A percentile compares a stretch with the other conserved stretches of the same genome.
Evolutionary conservation across 2,113 vertebrate species (phyloP).

Genomic region (Stigmatopora nigra): DNA sequence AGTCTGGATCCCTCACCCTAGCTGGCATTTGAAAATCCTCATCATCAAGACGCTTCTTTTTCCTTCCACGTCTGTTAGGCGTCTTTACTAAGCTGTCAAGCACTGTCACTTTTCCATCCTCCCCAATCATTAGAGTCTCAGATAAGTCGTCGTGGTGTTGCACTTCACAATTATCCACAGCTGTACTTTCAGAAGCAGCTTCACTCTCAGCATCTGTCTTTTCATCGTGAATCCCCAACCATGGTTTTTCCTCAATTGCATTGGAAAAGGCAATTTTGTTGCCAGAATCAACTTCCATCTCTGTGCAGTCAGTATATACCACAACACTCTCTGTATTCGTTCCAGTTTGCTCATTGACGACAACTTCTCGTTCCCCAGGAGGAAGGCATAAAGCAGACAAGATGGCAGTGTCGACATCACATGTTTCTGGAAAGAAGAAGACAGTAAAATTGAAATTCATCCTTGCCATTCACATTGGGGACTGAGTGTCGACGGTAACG

Average conservation of each 20-base stretch:
- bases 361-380: slow-evolving; percentile 52
- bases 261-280: slow-evolving; percentile 38
- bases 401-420: slow-evolving; percentile 54
- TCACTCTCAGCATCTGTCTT: slow-evolving; percentile 39
- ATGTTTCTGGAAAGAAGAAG: slow-evolving; percentile 41
- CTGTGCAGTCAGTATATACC: slow-evolving; percentile 54
- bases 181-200: neutral
- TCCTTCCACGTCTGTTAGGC: slow-evolving; percentile 35
- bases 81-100: slow-evolving; percentile 36
- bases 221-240: slow-evolving; percentile 38
- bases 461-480: neutral
- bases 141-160: slow-evolving; percentile 6
- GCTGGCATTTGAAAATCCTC: slow-evolving; percentile 29
- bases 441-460: neutral
- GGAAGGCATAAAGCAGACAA: slow-evolving; percentile 59
- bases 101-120: slow-evolving; percentile 51
- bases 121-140: slow-evolving; percentile 52
- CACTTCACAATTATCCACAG: slow-evolving; percentile 2
- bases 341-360: slow-evolving; percentile 47
- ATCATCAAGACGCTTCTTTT: slow-evolving; percentile 38
- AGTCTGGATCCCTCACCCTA: slow-evolving; percentile 5
- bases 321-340: slow-evolving; percentile 29
- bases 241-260: slow-evolving; percentile 26
- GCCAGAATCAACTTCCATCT: slow-evolving; percentile 63
- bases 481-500: too few relatives aligned